Evolutionary conservation across 1,140 invertebrate genomes (phyloP), one percentile per base, ranked within the genome.

Genomic region (Microplitis mediator): DNA sequence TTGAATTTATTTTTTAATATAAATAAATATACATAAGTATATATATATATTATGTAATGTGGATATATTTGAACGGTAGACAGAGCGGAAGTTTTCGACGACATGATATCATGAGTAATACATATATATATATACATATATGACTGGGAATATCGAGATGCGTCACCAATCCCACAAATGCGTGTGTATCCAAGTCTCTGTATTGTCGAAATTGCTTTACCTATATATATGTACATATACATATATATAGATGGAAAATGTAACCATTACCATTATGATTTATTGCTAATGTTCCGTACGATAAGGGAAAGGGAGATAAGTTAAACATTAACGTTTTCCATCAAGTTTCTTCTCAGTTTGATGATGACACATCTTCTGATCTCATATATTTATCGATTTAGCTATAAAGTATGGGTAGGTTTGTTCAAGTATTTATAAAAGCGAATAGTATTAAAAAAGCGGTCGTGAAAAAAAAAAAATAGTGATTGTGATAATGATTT

Each of bases 231-330:
- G 1, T 32, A 35, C 5, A 45, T 45, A 2, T 11, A 45, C 5
- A 23, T 23, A 23, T 23, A 23, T 11, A 31, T 67, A 39, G 23
- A 67, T 67, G 50, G 9, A 34, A 68, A 68, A 60, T 39, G 34
- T 36, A 31, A 16, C 35, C 45, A 39, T 45, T 45, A 45, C 2
- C 34, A 14, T 5, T 4, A 31, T 58, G 52, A 68, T 68, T 68
- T 68, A 68, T 68, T 6, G 35, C 66, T 58, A 68, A 68, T 68
- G 34, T 68, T 68, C 66, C 66, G 66, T 11, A 5, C 16, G 66
- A 68, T 68, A 68, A 68, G 52, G 36, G 4, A 16, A 4, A 11
- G 3, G 6, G 39, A 45, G 39, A 45, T 45, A 45, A 45, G 39
- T 6, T 45, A 45, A 45, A 45, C 11, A 45, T 45, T 45, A 45